Evolutionary conservation across 2,797 vertebrate species (phyloP).

Genomic region (Epinephelus awoara): DNA sequence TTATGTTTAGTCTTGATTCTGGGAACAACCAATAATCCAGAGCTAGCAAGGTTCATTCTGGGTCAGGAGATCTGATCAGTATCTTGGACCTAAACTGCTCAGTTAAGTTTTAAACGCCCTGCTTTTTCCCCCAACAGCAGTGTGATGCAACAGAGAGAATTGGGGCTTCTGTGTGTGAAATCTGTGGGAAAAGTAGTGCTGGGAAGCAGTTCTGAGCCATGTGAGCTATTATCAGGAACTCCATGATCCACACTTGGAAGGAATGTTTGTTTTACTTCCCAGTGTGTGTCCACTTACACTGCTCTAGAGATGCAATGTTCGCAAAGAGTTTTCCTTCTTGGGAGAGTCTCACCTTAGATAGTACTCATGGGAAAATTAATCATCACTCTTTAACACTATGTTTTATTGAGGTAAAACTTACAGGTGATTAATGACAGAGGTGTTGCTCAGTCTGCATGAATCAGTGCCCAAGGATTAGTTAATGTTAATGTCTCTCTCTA

Average conservation of each 20-base stretch:
- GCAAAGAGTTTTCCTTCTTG: slow-evolving; percentile 9
- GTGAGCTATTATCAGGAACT: slow-evolving; percentile 47
- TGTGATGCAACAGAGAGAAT: slow-evolving; percentile 3
- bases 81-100: too few relatives aligned
- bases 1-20: too few relatives aligned
- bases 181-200: slow-evolving; percentile 22
- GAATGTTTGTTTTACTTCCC: slow-evolving; percentile 59
- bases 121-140: background rate
- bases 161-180: slow-evolving; percentile 25
- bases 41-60: too few relatives aligned
- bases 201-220: slow-evolving; percentile 24
- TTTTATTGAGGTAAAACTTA: slow-evolving; percentile 12
- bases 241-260: slow-evolving; percentile 37
- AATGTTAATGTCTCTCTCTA: background rate
- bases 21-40: too few relatives aligned
- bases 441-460: background rate
- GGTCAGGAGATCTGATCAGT: too few relatives aligned
- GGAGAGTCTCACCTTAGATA: background rate
- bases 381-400: slow-evolving; percentile 9
- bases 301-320: slow-evolving; percentile 1
- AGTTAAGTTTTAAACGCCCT: background rate
- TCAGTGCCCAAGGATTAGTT: slow-evolving; percentile 12
- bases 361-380: too few relatives aligned
- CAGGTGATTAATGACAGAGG: background rate
- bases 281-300: slow-evolving; percentile 9